Conservation (phyloP, 2,797 vertebrate species). For the Mormyrus proboscirostris region DNA sequence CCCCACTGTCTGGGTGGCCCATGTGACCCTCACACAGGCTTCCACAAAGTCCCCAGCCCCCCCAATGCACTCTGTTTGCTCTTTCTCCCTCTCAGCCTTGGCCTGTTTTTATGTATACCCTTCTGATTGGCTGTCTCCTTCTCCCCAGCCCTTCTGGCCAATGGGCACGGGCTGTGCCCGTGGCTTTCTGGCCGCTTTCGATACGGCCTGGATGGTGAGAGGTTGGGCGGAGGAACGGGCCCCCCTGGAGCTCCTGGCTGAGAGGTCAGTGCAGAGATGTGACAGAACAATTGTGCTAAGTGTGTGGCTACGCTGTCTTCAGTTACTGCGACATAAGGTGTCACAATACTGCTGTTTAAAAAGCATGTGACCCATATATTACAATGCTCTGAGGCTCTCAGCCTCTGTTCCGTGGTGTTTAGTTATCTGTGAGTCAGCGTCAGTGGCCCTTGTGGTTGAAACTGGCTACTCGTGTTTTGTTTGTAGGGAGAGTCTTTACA, state of each 20-base stretch:
- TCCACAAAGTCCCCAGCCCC: background rate
- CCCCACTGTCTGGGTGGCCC: background rate
- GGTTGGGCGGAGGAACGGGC: slow-evolving; percentile 77
- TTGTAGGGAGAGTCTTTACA: slow-evolving; percentile 84
- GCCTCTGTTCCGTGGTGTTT: background rate
- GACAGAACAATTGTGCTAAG: background rate
- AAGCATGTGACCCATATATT: background rate
- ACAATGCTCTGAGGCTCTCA: background rate
- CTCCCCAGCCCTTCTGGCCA: slow-evolving; percentile 92
- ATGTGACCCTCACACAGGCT: background rate
- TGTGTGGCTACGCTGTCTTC: background rate
- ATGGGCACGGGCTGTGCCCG: slow-evolving; percentile 97
- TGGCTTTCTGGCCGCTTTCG: slow-evolving; percentile 91
- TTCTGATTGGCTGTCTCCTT: background rate
- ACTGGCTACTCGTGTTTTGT: background rate
- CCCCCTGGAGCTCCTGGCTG: slow-evolving; percentile 79
- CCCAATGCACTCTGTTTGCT: background rate
- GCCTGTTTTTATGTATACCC: background rate
- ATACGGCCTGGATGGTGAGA: slow-evolving; percentile 91
- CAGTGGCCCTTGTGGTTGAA: background rate
- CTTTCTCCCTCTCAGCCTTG: background rate
- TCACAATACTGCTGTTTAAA: background rate
- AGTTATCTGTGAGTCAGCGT: background rate
- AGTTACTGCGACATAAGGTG: background rate
- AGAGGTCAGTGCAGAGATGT: slow-evolving; percentile 64